Conservation (phyloP, 2,797 vertebrate species). For the Alectoris magna region DNA sequence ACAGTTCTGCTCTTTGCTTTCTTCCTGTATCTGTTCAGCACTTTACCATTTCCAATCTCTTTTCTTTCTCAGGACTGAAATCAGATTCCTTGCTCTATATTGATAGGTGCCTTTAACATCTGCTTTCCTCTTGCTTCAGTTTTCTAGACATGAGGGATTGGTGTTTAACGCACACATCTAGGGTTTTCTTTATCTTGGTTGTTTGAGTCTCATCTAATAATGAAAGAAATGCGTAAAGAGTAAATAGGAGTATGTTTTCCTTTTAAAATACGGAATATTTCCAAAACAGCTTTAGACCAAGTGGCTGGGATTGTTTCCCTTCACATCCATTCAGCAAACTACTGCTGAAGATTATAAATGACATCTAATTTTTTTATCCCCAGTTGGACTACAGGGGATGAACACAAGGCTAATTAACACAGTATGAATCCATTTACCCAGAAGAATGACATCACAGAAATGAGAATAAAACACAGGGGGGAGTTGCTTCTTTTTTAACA, state of each 20-base stretch:
- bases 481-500: not conserved
- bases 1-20: not conserved
- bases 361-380: not conserved
- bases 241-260: not conserved
- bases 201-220: not conserved
- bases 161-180: not conserved
- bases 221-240: not conserved
- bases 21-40: not conserved
- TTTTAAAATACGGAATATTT: not conserved
- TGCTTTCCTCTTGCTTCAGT: not conserved
- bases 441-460: not conserved
- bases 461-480: not conserved
- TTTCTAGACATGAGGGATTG: not conserved
- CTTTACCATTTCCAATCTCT: not conserved
- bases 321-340: not conserved
- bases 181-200: not conserved
- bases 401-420: not conserved
- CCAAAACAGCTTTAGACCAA: not conserved
- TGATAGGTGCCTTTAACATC: not conserved
- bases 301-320: not conserved
- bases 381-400: not conserved
- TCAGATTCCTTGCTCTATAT: not conserved
- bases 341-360: not conserved
- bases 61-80: not conserved
- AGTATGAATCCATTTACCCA: not conserved